A percentile compares a stretch with the other conserved stretches of the same genome.
phyloP scores from a whole-genome alignment of 92 coral and sea anemone species.

The Porites lobata region DNA sequence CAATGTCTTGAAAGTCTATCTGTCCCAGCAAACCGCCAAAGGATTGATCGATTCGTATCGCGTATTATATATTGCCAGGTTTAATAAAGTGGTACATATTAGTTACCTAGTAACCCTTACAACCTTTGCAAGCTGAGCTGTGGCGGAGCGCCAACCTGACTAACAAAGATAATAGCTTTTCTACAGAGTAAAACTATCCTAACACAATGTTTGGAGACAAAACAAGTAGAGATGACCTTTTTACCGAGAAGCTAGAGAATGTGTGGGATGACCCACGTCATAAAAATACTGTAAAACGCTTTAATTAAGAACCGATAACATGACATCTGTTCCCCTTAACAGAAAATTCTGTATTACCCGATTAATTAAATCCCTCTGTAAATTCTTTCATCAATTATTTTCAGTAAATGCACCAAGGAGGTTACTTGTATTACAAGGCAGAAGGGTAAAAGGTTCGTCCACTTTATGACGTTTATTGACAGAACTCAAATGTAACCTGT shows the following conservation, averaged over 20 bases:
- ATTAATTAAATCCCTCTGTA: not conserved
- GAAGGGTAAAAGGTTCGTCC: not conserved
- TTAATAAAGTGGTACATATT: too few species aligned
- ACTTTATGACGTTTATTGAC: constrained; percentile 29
- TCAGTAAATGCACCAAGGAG: not conserved
- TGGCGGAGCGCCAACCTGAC: constrained; percentile 9
- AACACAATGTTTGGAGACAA: constrained; percentile 31
- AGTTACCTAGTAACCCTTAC: too few species aligned
- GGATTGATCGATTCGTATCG: too few species aligned
- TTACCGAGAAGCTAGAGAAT: not conserved
- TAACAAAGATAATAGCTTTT: constrained; percentile 12
- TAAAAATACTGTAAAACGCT: too few species aligned
- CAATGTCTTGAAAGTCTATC: too few species aligned
- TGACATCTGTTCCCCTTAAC: not conserved
- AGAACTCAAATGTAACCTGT: constrained; percentile 2
- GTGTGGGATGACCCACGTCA: not conserved
- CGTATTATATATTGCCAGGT: too few species aligned
- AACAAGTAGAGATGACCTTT: constrained; percentile 10
- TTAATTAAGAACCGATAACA: not conserved
- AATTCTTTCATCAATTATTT: not conserved
- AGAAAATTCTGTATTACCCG: not conserved
- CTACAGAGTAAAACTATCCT: not conserved
- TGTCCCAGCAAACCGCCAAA: too few species aligned
- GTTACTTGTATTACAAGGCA: not conserved
- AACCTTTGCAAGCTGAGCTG: too few species aligned